Conservation (phyloP, 1,140 invertebrate species). For the Cyclina sinensis region DNA sequence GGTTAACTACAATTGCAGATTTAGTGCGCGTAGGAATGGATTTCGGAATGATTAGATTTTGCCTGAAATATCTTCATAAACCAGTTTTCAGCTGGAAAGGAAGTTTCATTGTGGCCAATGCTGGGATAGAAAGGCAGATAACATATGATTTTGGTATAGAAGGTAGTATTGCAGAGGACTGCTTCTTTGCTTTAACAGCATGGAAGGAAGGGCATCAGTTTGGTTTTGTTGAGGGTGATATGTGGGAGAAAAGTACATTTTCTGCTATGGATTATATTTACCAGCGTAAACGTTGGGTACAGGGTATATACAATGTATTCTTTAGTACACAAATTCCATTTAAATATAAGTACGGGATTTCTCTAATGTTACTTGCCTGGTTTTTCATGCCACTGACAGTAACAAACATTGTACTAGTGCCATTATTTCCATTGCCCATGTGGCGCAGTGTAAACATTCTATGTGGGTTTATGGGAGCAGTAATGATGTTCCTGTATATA, state of each 20-base stretch:
- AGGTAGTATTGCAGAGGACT: conserved; percentile 99
- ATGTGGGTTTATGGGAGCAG: conserved; percentile 95
- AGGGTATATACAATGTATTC: conserved; percentile 97
- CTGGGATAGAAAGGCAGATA: conserved; percentile 94
- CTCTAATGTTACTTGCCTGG: conserved; percentile 98
- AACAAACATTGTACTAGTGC: conserved; percentile 94
- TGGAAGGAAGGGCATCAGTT: conserved; percentile 87
- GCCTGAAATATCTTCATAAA: conserved; percentile 97
- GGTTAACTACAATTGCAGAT: conserved; percentile 98
- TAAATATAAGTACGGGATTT: conserved; percentile 93
- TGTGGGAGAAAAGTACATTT: conserved; percentile 99
- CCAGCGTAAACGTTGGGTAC: conserved; percentile 98
- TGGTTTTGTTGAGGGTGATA: conserved; percentile 90
- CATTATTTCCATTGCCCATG: conserved; percentile 95
- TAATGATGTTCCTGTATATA: conserved; percentile 98
- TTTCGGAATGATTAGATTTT: conserved; percentile 97
- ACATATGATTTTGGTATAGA: conserved; percentile 98
- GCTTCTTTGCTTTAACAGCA: conserved; percentile 98
- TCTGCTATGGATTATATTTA: conserved; percentile 97
- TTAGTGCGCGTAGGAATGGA: conserved; percentile 96
- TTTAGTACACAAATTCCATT: conserved; percentile 95
- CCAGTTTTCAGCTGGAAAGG: conserved; percentile 98
- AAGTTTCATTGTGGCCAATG: conserved; percentile 90
- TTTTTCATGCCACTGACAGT: conserved; percentile 97
- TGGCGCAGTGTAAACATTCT: conserved; percentile 92